These are phyloP conservation scores for Sitophilus oryzae DNA, from an alignment of 1,140 invertebrate genomes.

Conservation along the genomic window DNA sequence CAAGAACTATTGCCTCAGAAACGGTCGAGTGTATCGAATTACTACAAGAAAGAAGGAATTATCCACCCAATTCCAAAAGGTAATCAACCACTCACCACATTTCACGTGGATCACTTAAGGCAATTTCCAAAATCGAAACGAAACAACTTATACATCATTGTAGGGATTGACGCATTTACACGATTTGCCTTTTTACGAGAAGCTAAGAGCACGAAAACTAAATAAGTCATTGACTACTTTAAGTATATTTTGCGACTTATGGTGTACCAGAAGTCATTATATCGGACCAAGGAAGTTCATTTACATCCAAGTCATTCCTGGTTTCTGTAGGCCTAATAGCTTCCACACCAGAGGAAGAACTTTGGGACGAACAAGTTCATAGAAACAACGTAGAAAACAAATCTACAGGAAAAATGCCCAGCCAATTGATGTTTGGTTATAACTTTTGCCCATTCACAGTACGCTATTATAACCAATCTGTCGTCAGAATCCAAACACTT, in stretches of 20 bases:
- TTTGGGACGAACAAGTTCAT: conserved; percentile 20
- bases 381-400: conserved; percentile 26
- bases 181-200: conserved; percentile 8
- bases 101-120: conserved; percentile 32
- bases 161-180: conserved; percentile 13
- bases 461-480: too few species aligned
- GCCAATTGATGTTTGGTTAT: too few species aligned
- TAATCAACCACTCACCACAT: conserved; percentile 19
- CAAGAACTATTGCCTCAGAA: conserved; percentile 38
- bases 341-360: conserved; percentile 2
- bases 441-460: too few species aligned
- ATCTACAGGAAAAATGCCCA: conserved; percentile 25
- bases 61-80: conserved; percentile 32
- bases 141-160: conserved; percentile 20
- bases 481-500: too few species aligned
- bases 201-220: conserved; percentile 11
- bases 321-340: conserved; percentile 26
- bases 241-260: conserved; percentile 12
- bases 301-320: conserved; percentile 27
- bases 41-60: conserved; percentile 28
- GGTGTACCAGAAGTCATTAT: conserved; percentile 26
- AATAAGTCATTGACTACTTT: conserved; percentile 6
- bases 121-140: conserved; percentile 27
- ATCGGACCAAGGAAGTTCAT: conserved; percentile 29
- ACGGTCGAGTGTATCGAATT: too few species aligned